phyloP scores from a whole-genome alignment of 2,797 vertebrate genomes.

The Nasua narica region DNA sequence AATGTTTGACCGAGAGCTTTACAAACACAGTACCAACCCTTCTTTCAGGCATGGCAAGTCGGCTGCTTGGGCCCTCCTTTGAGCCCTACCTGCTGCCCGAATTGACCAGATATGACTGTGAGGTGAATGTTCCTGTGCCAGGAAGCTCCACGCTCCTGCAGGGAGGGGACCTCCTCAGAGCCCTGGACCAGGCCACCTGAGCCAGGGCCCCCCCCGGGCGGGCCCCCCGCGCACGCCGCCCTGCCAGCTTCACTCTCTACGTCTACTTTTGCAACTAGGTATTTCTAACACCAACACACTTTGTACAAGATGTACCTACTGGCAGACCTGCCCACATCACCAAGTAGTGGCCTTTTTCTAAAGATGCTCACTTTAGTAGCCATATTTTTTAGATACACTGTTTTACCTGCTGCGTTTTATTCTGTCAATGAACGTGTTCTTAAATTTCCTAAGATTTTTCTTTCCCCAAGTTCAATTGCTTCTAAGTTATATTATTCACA shows the following conservation, averaged over 20 bases:
- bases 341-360: slow-evolving; percentile 85
- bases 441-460: slow-evolving; percentile 80
- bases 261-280: slow-evolving; percentile 86
- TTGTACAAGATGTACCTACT: slow-evolving; percentile 83
- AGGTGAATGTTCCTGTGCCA: slow-evolving; percentile 95
- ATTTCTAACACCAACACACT: slow-evolving; percentile 87
- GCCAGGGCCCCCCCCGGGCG: slow-evolving; percentile 83
- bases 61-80: slow-evolving; percentile 91
- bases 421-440: slow-evolving; percentile 83
- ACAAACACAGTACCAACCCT: neutral
- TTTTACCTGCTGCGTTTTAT: slow-evolving; percentile 84
- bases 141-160: slow-evolving; percentile 95
- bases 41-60: slow-evolving; percentile 89
- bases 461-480: slow-evolving; percentile 54
- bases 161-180: slow-evolving; percentile 94
- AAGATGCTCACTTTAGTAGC: slow-evolving; percentile 83
- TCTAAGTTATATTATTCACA: slow-evolving; percentile 84
- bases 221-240: slow-evolving; percentile 45
- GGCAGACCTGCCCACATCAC: slow-evolving; percentile 80
- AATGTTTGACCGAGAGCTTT: neutral
- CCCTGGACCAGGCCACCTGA: slow-evolving; percentile 95
- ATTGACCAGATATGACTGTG: slow-evolving; percentile 98
- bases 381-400: slow-evolving; percentile 80
- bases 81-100: slow-evolving; percentile 92
- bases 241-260: slow-evolving; percentile 81